Base-by-base conservation (phyloP, 2,113 vertebrate species). In the Conger conger region DNA sequence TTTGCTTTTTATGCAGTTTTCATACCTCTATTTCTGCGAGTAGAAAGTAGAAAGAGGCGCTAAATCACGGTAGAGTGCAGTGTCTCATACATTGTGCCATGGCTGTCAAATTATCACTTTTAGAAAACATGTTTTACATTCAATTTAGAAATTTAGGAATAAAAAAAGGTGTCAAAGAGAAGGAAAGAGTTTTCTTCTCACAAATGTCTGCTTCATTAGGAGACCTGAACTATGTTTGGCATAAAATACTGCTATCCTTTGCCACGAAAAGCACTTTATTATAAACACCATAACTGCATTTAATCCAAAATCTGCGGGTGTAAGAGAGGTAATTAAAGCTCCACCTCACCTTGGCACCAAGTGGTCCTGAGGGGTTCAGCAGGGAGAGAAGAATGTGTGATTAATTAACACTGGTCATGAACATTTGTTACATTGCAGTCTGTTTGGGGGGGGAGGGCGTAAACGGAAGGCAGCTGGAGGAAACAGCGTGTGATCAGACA, bases 311-410 rank as follows among this genome's bases (percentile, higher is more conserved):
- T 42, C 40, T 6, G 4, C 4, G 4, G 40, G 40, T 50, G 45
- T 50, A 50, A 50, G 45, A 20, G 54, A 11, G 0, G 0, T 50
- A 16, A 77, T 3, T 68, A 68, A 83, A 0, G 20, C 27, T 40
- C 20, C n/a, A 79, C 37, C 95, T 97, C 90, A 98, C 97, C 97
- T 96, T 96, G 86, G 93, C 93, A 85, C 95, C 96, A 73, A 92
- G 80, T 18, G 94, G 87, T 88, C 95, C 97, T 98, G 95, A 87
- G 45, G 27, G n/a, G 4, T 30, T 30, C n/a, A 83, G 86, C 82
- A 23, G 77, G 81, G 50, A 42, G 87, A 37, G 82, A 86, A 88
- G 33, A 83, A 81, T 80, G 2, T 8, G 38, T 82, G 88, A 85
- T 37, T 82, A 84, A 85, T 88, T 68, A 84, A 81, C 81, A 83